Evolutionary conservation across 2,888 invertebrate species (phyloP).

Genomic region (Stratiomys singularior): DNA sequence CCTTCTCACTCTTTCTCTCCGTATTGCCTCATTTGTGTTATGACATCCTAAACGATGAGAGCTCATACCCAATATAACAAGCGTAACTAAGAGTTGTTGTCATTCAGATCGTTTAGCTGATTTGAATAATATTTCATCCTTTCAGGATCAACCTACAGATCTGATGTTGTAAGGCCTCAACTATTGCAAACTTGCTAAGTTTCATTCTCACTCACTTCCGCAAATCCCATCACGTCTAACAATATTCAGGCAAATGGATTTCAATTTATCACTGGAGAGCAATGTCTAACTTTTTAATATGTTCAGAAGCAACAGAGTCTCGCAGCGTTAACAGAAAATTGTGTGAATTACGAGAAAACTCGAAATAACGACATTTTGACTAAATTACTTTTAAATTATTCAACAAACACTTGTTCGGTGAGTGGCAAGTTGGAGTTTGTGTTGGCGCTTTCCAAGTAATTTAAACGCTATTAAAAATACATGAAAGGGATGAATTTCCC

Average conservation of each 20-base stretch:
- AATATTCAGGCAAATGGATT: neutral
- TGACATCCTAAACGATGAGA: no score
- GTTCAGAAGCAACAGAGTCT: neutral
- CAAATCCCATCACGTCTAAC: neutral
- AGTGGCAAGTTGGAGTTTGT: slow-evolving; percentile 11
- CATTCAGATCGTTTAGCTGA: neutral
- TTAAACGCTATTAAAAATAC: slow-evolving; percentile 40
- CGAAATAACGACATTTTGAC: slow-evolving; percentile 25
- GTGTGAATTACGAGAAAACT: slow-evolving; percentile 24
- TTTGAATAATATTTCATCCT: slow-evolving; percentile 1
- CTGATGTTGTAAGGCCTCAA: no score
- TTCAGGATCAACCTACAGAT: no score
- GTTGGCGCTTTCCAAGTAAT: neutral
- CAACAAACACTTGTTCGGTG: slow-evolving; percentile 30
- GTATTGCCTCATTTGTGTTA: no score
- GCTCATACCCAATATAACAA: no score
- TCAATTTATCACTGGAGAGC: slow-evolving; percentile 21
- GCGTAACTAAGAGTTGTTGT: neutral
- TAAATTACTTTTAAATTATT: slow-evolving; percentile 38
- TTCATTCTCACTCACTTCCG: no score
- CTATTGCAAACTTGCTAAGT: no score
- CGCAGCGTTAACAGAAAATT: neutral
- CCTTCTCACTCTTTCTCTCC: no score
- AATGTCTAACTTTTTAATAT: neutral
- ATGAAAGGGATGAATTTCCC: slow-evolving; percentile 25